phyloP scores from a whole-genome alignment of 1,140 invertebrate genomes.

The Phortica variegata region DNA sequence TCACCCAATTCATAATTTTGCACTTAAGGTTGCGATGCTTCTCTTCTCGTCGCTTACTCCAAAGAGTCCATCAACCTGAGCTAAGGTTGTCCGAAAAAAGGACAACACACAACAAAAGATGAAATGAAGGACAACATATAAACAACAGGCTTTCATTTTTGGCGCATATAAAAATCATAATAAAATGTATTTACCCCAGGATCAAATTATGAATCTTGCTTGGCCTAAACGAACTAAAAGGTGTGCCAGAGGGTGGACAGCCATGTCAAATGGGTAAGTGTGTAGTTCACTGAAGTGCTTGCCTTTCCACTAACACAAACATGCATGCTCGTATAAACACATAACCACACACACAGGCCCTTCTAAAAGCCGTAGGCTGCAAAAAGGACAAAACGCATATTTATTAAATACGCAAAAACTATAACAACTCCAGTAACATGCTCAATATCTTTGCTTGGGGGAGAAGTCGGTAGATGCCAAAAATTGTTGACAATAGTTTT shows the following conservation, averaged over 20 bases:
- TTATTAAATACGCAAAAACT: constrained; percentile 50
- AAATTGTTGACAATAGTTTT: constrained; percentile 11
- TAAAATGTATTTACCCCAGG: constrained; percentile 57
- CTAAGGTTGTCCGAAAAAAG: constrained; percentile 27
- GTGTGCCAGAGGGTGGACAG: constrained; percentile 25
- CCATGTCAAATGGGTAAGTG: too few relatives aligned
- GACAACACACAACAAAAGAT: neutral
- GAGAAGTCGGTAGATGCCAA: too few relatives aligned
- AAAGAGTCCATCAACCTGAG: constrained; percentile 37
- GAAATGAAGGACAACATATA: constrained; percentile 13
- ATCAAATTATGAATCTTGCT: constrained; percentile 56
- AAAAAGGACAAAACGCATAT: constrained; percentile 51
- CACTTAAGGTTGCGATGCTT: constrained; percentile 25
- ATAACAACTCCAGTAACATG: too few relatives aligned
- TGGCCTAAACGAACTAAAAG: constrained; percentile 29
- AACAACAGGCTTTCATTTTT: constrained; percentile 35
- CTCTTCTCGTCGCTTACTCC: neutral
- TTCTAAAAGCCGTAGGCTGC: constrained; percentile 46
- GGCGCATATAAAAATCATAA: constrained; percentile 48
- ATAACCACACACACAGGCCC: constrained; percentile 6
- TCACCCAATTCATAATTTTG: constrained; percentile 44
- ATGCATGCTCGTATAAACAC: constrained; percentile 18
- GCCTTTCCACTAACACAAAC: too few relatives aligned
- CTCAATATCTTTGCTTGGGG: too few relatives aligned
- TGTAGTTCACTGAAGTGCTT: too few relatives aligned